phyloP scores from a whole-genome alignment of 2,797 vertebrate genomes.

The Denticeps clupeoides region DNA sequence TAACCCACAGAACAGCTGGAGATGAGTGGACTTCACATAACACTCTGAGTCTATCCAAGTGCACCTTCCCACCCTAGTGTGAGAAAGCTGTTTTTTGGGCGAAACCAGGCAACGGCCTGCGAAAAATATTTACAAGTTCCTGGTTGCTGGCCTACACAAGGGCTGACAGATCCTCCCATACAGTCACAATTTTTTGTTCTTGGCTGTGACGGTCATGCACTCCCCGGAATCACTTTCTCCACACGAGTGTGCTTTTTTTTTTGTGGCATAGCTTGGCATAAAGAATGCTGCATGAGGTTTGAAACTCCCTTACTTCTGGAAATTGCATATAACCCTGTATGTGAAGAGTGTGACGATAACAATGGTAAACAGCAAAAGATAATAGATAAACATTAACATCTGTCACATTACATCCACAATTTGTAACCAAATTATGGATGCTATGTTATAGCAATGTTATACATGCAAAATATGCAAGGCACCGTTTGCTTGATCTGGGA shows the following conservation, averaged over 20 bases:
- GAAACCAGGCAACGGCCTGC: constrained; percentile 30
- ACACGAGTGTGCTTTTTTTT: too few species aligned
- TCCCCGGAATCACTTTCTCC: too few species aligned
- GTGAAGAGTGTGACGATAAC: too few species aligned
- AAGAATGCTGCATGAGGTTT: too few species aligned
- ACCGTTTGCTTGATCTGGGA: constrained; percentile 26
- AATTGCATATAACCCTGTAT: too few species aligned
- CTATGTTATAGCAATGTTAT: constrained; percentile 15
- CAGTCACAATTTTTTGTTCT: too few species aligned
- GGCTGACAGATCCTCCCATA: neutral
- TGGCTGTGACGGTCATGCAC: too few species aligned
- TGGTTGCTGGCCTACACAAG: neutral
- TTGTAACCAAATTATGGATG: constrained; percentile 16
- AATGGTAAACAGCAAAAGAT: too few species aligned
- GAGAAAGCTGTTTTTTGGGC: constrained; percentile 21
- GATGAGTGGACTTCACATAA: neutral
- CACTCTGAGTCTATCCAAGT: constrained; percentile 8
- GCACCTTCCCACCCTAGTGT: constrained; percentile 6
- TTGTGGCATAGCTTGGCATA: too few species aligned
- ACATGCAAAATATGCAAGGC: constrained; percentile 12
- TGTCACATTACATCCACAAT: constrained; percentile 11
- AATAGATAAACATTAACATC: neutral
- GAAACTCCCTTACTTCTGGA: too few species aligned
- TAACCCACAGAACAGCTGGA: neutral
- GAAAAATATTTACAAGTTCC: constrained; percentile 40